Conservation (phyloP, 2,113 vertebrate species). For the Cervus canadensis region DNA sequence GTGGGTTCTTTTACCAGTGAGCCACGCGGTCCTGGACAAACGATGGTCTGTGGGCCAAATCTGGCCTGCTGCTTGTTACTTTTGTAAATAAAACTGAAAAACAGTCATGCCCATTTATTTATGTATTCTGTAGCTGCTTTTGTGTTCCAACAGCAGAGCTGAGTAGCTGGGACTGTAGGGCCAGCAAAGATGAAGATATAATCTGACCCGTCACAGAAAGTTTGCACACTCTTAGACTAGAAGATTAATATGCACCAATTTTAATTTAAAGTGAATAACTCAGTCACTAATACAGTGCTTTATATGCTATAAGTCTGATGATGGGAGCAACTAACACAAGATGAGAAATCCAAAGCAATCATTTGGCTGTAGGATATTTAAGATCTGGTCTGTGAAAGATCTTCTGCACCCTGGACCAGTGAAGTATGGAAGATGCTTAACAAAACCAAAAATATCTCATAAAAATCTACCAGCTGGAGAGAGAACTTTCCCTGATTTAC, state of each 20-base stretch:
- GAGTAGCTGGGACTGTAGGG: background rate
- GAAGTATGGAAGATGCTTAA: background rate
- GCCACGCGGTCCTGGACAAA: background rate
- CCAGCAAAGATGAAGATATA: background rate
- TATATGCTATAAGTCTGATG: background rate
- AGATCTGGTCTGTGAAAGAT: background rate
- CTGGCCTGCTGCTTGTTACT: background rate
- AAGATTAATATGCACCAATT: background rate
- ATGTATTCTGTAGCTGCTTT: background rate
- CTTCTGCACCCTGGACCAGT: background rate
- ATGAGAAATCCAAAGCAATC: background rate
- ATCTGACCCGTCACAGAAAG: background rate
- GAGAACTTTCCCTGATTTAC: background rate
- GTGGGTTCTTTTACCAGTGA: background rate
- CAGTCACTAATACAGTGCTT: background rate
- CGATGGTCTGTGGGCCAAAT: background rate
- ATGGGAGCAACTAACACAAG: background rate
- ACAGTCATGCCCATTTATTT: background rate
- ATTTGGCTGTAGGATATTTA: background rate
- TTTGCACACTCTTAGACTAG: background rate
- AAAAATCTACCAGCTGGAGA: background rate
- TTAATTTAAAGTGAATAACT: constrained; percentile 18
- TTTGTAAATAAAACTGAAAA: background rate
- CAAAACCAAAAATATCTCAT: background rate
- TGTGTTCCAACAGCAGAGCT: background rate